These are phyloP conservation scores for Ectemnius continuus DNA, from an alignment of 2,888 invertebrate species.

Conservation along the genomic window DNA sequence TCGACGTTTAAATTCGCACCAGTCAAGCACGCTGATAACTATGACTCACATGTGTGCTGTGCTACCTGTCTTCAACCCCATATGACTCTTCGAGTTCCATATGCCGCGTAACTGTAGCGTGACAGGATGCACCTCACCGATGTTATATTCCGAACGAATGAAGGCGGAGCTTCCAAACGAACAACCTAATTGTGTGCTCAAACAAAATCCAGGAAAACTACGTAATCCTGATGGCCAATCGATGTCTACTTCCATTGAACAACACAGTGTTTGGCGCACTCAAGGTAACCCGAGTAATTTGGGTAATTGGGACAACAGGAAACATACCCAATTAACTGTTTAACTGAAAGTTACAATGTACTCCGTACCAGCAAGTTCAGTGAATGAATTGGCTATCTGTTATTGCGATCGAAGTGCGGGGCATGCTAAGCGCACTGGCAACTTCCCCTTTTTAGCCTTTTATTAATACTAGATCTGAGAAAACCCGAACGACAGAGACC, in stretches of 20 bases:
- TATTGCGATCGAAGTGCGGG: too few species aligned
- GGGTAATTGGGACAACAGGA: conserved; percentile 8
- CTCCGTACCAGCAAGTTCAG: too few species aligned
- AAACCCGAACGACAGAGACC: conserved; percentile 24
- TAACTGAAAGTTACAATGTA: too few species aligned
- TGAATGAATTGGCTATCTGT: too few species aligned
- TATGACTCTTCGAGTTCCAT: not conserved
- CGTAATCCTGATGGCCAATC: not conserved
- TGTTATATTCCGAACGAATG: not conserved
- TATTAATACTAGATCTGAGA: conserved; percentile 2
- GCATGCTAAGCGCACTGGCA: not conserved
- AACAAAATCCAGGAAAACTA: not conserved
- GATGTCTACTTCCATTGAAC: not conserved
- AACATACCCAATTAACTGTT: not conserved
- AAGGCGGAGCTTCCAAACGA: not conserved
- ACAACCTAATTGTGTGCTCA: not conserved
- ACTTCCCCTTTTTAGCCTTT: conserved; percentile 3
- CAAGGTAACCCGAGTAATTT: not conserved
- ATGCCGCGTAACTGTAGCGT: not conserved
- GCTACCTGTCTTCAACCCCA: not conserved
- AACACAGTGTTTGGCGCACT: not conserved
- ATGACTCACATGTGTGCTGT: not conserved
- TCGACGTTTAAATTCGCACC: too few species aligned
- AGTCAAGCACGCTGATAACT: not conserved
- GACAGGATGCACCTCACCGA: not conserved